Evolutionary conservation across 2,797 vertebrate genomes (phyloP), one percentile per base, ranked within the genome.

Genomic region (Cygnus olor): DNA sequence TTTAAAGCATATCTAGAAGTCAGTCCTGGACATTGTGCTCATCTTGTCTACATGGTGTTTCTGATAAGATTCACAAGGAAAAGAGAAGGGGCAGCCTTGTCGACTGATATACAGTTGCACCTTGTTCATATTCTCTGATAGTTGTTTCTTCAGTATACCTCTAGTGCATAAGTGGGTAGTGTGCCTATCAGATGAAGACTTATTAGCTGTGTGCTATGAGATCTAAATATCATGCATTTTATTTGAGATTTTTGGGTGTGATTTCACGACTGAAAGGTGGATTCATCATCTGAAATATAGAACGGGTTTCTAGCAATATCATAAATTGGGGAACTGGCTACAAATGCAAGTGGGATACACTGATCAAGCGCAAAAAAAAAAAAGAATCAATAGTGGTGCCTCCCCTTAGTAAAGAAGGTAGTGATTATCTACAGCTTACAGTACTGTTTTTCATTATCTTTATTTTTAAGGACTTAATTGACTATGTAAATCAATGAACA

Each of bases 381-480:
- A 47, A 70, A 53, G 3, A 95, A 64, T 40, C 49, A 8, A 44
- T 74, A 69, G 49, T 56, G 30, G 17, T 72, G 38, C 45, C 16
- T 93, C 42, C 30, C 24, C 38, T 87, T 94, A 21, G 24, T 87
- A 79, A 78, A 83, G 45, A 57, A 73, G 22, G 57, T 71, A 60
- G 42, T 79, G 45, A 93, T 95, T 97, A 91, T 85, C 73, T 88
- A 36, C 21, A 68, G 40, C 32, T 93, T 83, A 60, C 61, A 86
- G 80, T 80, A 58, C 30, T 90, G 51, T 27, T 90, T 95, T 85
- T 57, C 77, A 21, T 94, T 68, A 76, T 92, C 74, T 95, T 93
- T 92, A 58, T 73, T 93, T 94, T 92, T 85, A 96, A 94, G 60
- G 66, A 58, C 65, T 93, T 94, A 88, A 95, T 85, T 94, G 80